Conservation (phyloP, 2,888 invertebrate species). For the Barypeithes pellucidus region DNA sequence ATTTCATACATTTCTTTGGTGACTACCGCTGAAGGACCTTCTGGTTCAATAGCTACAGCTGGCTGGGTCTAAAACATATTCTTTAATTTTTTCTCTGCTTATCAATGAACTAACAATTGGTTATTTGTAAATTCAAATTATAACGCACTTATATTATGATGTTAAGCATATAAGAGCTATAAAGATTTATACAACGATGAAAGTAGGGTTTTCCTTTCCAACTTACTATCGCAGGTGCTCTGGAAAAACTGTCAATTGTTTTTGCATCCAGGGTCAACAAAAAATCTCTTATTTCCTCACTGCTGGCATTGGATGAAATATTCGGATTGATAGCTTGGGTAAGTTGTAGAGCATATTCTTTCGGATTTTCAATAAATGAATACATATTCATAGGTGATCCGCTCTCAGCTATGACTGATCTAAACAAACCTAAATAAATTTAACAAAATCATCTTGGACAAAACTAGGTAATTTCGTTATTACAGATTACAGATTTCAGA, state of each 20-base stretch:
- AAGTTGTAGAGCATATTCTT: conserved; percentile 39
- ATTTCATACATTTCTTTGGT: conserved; percentile 41
- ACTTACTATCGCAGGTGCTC: conserved; percentile 38
- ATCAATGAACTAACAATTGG: no score
- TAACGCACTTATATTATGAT: no score
- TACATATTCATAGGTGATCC: conserved; percentile 45
- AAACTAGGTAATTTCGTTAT: no score
- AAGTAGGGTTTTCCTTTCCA: no score
- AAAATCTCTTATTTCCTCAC: conserved; percentile 36
- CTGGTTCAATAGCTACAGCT: conserved; percentile 36
- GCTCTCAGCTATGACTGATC: conserved; percentile 44
- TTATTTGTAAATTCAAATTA: no score
- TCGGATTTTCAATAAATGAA: conserved; percentile 41
- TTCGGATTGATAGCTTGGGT: conserved; percentile 37
- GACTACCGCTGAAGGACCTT: conserved; percentile 31
- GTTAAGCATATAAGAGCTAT: no score
- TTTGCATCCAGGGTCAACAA: conserved; percentile 36
- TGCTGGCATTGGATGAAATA: conserved; percentile 30
- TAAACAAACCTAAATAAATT: conserved; percentile 33
- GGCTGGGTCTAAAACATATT: conserved; percentile 35
- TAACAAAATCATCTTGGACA: background rate
- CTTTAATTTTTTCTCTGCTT: no score
- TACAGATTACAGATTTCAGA: no score
- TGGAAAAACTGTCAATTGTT: conserved; percentile 42
- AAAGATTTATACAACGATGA: no score